Evolutionary conservation across 2,888 invertebrate species (phyloP).

Genomic region (Tenodera sinensis): DNA sequence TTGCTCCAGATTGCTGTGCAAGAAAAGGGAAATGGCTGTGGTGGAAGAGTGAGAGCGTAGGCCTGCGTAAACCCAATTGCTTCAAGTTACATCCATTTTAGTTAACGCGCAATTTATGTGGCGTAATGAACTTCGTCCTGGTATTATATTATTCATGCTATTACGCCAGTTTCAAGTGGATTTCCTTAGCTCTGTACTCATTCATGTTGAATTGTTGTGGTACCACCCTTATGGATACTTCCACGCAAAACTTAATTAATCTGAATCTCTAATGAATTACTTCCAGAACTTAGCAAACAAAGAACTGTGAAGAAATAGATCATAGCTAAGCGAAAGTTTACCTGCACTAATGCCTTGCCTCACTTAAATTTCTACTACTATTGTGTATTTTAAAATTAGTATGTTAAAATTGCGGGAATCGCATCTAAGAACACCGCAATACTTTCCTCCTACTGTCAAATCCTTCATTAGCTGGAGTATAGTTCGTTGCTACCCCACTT

Average conservation of each 20-base stretch:
- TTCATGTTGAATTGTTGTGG: neutral
- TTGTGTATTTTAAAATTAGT: too few species aligned
- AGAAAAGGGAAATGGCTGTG: neutral
- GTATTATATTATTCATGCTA: neutral
- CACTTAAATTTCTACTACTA: too few species aligned
- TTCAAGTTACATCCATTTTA: neutral
- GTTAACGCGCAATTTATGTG: neutral
- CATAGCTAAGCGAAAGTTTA: too few species aligned
- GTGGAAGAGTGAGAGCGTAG: neutral
- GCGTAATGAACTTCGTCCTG: neutral
- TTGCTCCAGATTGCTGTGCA: neutral
- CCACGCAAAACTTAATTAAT: neutral
- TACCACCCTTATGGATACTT: neutral
- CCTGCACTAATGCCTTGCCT: too few species aligned
- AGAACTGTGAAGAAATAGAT: too few species aligned
- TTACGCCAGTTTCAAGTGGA: neutral
- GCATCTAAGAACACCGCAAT: too few species aligned
- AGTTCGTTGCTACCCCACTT: too few species aligned
- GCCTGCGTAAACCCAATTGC: neutral
- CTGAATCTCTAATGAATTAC: too few species aligned
- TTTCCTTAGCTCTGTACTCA: neutral
- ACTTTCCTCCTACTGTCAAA: too few species aligned
- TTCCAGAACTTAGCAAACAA: too few species aligned
- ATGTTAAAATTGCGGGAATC: too few species aligned
- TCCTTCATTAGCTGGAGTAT: too few species aligned